Evolutionary conservation across 2,888 invertebrate genomes (phyloP).

Genomic region (Morinoia aosen): DNA sequence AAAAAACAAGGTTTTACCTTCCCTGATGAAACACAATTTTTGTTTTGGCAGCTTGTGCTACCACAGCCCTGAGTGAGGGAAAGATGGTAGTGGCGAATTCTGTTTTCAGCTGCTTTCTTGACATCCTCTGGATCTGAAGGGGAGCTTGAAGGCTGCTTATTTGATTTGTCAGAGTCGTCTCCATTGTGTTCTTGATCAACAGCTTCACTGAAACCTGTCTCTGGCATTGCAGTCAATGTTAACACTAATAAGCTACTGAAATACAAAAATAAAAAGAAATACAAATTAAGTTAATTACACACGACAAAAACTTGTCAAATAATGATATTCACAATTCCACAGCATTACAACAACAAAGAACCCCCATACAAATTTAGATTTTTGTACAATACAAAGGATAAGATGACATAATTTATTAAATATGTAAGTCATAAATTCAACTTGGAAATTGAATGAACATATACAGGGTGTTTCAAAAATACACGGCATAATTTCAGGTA

Average conservation of each 20-base stretch:
- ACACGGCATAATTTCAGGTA: too few species aligned
- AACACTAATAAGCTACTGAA: constrained; percentile 24
- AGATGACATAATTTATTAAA: too few species aligned
- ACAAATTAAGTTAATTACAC: background rate
- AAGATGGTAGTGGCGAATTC: constrained; percentile 80
- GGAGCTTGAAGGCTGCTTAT: background rate
- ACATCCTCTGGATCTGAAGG: background rate
- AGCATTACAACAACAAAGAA: too few species aligned
- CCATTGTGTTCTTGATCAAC: constrained; percentile 6
- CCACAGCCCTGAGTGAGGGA: constrained; percentile 86
- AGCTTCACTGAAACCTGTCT: background rate
- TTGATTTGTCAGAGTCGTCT: background rate
- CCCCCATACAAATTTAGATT: too few species aligned
- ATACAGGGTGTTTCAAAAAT: too few species aligned
- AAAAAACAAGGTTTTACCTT: constrained; percentile 75
- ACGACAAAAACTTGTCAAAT: too few species aligned
- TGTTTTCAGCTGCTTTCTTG: background rate
- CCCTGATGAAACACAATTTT: constrained; percentile 90
- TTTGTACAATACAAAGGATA: too few species aligned
- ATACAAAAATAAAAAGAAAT: background rate
- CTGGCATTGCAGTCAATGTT: constrained; percentile 18
- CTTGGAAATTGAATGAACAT: too few species aligned
- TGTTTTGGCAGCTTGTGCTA: constrained; percentile 87
- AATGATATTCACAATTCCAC: too few species aligned
- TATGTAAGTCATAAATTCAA: too few species aligned